Evolutionary conservation across 2,797 vertebrate species (phyloP).

Genomic region (Sebastes iracundus): DNA sequence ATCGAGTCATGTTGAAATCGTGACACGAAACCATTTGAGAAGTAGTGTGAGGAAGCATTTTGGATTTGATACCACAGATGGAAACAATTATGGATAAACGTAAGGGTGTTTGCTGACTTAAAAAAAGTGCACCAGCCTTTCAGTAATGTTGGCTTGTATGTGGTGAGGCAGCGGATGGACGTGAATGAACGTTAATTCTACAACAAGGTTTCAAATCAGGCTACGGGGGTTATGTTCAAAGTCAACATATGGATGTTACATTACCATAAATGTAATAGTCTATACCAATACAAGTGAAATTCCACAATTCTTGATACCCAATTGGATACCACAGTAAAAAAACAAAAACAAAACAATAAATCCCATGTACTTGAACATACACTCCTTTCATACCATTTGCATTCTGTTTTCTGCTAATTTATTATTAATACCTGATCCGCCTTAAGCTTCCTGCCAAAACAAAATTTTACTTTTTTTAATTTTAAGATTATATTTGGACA

Average conservation of each 20-base stretch:
- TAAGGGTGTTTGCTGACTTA: background rate
- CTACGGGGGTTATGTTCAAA: background rate
- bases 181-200: background rate
- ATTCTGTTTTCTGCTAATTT: background rate
- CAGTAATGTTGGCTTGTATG: background rate
- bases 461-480: too few species aligned
- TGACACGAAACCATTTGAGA: background rate
- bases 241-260: background rate
- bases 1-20: background rate
- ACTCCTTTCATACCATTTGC: too few species aligned
- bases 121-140: background rate
- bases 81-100: background rate
- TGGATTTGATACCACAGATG: background rate
- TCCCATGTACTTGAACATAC: background rate
- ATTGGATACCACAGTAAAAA: too few species aligned
- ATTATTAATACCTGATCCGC: background rate
- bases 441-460: background rate
- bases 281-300: fast-evolving
- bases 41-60: background rate
- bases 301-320: too few species aligned
- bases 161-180: background rate
- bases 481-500: background rate
- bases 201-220: background rate
- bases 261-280: too few species aligned
- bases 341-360: background rate